Evolutionary conservation across 2,797 vertebrate species (phyloP).

Genomic region (Pelochelys cantorii): DNA sequence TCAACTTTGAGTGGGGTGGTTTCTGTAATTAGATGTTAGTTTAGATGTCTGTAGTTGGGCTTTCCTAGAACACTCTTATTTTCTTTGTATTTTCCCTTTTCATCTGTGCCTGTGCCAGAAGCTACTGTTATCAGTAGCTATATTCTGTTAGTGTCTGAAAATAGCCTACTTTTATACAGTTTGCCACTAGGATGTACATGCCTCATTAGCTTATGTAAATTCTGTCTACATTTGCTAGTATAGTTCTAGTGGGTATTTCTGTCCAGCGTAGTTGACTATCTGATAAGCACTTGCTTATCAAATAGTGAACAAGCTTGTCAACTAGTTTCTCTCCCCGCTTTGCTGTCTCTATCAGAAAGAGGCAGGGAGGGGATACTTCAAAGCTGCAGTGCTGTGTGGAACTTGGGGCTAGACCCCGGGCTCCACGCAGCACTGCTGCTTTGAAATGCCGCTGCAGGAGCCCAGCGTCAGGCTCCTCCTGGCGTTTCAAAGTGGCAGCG

Average conservation of each 20-base stretch:
- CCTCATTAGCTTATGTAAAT: not conserved
- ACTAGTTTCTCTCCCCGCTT: too few species aligned
- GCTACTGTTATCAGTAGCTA: not conserved
- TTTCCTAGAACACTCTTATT: not conserved
- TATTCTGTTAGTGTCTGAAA: not conserved
- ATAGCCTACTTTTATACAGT: not conserved
- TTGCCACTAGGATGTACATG: not conserved
- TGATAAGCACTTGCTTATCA: too few species aligned
- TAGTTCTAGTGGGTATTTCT: not conserved
- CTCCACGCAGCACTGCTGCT: too few species aligned
- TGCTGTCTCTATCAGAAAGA: too few species aligned
- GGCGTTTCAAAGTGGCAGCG: too few species aligned
- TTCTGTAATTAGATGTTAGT: not conserved
- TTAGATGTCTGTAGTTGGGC: not conserved
- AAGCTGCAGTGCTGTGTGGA: too few species aligned
- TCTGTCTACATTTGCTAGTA: not conserved
- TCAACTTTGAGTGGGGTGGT: not conserved
- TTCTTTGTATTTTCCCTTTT: not conserved
- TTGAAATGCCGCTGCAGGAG: too few species aligned
- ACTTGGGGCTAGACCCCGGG: too few species aligned
- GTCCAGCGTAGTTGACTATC: not conserved
- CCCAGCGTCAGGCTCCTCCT: too few species aligned
- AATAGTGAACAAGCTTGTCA: too few species aligned
- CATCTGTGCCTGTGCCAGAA: not conserved
- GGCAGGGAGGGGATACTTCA: too few species aligned